Evolutionary conservation across 2,113 vertebrate species (phyloP).

Genomic region (Syngnathus floridae): DNA sequence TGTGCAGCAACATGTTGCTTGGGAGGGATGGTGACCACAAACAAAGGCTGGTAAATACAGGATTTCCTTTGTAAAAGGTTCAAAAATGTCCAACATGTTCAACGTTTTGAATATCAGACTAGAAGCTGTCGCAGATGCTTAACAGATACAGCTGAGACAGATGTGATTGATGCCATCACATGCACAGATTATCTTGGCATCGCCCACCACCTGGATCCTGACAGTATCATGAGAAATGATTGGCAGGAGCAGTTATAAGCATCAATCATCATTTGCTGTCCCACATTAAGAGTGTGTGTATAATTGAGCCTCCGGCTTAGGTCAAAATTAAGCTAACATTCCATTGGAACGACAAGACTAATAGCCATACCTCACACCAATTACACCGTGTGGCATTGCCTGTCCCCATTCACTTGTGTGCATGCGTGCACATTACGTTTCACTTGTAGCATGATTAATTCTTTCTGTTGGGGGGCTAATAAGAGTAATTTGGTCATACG

Average conservation of each 20-base stretch:
- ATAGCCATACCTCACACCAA: constrained; percentile 37
- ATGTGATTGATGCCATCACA: neutral
- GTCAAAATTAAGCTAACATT: constrained; percentile 62
- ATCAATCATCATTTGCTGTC: constrained; percentile 63
- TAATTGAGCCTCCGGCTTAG: constrained; percentile 58
- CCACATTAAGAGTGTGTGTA: constrained; percentile 56
- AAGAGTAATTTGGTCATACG: constrained; percentile 43
- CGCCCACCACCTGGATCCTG: constrained; percentile 40
- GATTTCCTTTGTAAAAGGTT: neutral
- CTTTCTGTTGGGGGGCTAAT: constrained; percentile 55
- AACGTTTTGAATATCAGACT: neutral
- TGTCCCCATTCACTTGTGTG: constrained; percentile 8
- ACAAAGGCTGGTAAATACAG: neutral
- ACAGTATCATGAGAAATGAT: constrained; percentile 40
- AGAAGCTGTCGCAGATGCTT: neutral
- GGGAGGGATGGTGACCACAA: neutral
- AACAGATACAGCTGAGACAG: neutral
- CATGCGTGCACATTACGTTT: constrained; percentile 28
- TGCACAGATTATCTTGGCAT: neutral
- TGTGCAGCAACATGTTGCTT: neutral
- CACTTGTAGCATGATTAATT: constrained; percentile 53
- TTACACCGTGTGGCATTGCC: constrained; percentile 4
- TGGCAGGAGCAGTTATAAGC: constrained; percentile 55
- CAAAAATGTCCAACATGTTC: neutral
- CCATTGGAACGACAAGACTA: constrained; percentile 54